Base-by-base conservation (phyloP, 2,888 invertebrate genomes). In the Nemotelus pantherinus region DNA sequence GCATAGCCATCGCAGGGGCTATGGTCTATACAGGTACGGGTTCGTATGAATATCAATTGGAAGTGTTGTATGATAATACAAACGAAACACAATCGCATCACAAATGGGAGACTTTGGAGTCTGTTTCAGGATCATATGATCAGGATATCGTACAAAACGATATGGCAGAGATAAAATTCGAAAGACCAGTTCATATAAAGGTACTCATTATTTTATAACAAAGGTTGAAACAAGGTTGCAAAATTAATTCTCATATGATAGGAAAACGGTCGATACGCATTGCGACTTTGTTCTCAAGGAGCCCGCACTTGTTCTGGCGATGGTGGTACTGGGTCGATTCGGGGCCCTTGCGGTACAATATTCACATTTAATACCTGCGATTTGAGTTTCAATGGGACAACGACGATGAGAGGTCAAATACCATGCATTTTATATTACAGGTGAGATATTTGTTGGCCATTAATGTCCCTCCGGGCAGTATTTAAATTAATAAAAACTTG, bases 311-410 rank as follows among this genome's bases (percentile, higher is more conserved):
- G 94, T 80, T 98, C 97, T 84, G 99, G 99, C 0, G 98, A 99
- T 87, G 94, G 95, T 45, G 98, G 98, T 0, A 87, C 96, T 80
- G 92, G 93, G 48, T 92, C 94, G 3, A 94, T 98, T 7, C 94
- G 95, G 83, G 97, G 98, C 5, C 95, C 96, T 0, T 98, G 98
- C 87, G 97, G 97, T 65, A 95, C 95, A 4, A 93, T 92, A 2
- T 98, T 98, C 86, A 92, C 93, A 67, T 98, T 96, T 86, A 93
- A 94, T 47, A 94, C 96, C 1, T 97, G 97, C 86, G 95, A 97
- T 9, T 89, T 98, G 64, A 97, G 97, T 86, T 95, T 95, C 85
- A 98, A 98, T 85, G 98, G 98, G n/a, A 98, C 98, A 0, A 97
- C 96, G 5, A 92, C 97, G 80, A 94, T 95, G 0, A 90, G 98